A percentile compares a stretch with the other conserved stretches of the same genome.
Evolutionary conservation across 2,888 invertebrate genomes (phyloP).

Genomic region (Drosophila quinaria): DNA sequence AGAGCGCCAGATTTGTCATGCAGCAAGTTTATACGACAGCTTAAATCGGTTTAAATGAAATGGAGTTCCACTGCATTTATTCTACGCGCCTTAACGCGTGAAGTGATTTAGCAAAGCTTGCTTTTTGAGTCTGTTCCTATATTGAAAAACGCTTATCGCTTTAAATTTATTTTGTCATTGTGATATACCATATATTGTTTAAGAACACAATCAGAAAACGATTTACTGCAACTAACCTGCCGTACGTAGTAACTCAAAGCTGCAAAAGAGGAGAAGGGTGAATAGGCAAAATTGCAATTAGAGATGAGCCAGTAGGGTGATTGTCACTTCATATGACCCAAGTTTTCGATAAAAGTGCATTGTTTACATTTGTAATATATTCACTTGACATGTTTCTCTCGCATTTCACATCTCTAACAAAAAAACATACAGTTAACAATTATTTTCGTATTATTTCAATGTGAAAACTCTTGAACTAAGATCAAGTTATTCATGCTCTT

Average conservation of each 20-base stretch:
- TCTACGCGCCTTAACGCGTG: background rate
- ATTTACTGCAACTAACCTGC: background rate
- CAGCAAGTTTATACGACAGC: background rate
- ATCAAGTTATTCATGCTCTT: constrained; percentile 4
- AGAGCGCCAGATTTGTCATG: background rate
- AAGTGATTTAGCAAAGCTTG: no score
- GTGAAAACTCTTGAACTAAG: constrained; percentile 5
- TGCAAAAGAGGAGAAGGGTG: background rate
- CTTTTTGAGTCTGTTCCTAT: no score
- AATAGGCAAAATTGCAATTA: constrained; percentile 11
- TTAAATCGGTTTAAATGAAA: background rate
- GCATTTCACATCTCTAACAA: background rate
- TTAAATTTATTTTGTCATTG: no score
- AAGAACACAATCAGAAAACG: background rate
- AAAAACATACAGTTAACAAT: background rate
- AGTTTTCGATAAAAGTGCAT: background rate
- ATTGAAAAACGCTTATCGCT: no score
- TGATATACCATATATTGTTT: no score
- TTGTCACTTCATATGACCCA: background rate
- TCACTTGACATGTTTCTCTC: background rate
- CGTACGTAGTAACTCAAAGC: background rate
- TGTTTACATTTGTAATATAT: background rate
- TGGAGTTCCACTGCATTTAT: background rate
- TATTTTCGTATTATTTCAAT: background rate
- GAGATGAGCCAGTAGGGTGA: constrained; percentile 1